Base-by-base conservation (phyloP, 2,888 invertebrate species). In the Dusona sp. region DNA sequence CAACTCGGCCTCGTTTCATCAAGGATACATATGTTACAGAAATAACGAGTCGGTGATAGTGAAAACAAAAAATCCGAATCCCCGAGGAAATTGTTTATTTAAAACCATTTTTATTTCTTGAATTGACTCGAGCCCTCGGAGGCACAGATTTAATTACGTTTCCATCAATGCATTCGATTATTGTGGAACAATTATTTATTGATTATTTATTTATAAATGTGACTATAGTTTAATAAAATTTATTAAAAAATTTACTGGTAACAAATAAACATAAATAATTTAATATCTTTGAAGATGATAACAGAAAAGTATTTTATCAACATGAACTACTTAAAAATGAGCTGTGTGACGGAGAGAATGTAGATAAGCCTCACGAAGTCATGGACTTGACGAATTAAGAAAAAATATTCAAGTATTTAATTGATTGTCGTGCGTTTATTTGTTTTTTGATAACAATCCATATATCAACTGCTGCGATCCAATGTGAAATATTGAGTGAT, bases 71-170 rank as follows among this genome's bases (percentile, higher is more conserved):
- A 61, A 65, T 54, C 36, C 36, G 25, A 68, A 68, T 70, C 75
- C 75, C 68, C 13, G 68, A 75, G 81, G 74, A 82, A 75, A 68
- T 82, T 48, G 64, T 61, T 77, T 77, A 54, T 83, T 83, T 78
- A 13, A 54, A 72, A 65, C 16, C 65, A 33, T 68, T 48, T 79
- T 70, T 29, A 78, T 68, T 54, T 68, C 54, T 78, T n/a, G 51
- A 68, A 54, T 54, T 9, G 54, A 38, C 45, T 70, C 25, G 29
- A 25, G 3, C 68, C 38, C 45, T 48, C 77, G 38, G 22, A 16
- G 70, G 51, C 22, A 48, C 25, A 9, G 13, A 16, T 65, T 22
- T 61, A 61, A 61, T 61, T 45, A 77, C 70, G 48, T 70, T 33
- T 36, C 61, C 38, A 54, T 70, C 38, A 61, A 45, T 68, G 29